Conservation (phyloP, 1,140 invertebrate genomes). For the Ladona fulva region DNA sequence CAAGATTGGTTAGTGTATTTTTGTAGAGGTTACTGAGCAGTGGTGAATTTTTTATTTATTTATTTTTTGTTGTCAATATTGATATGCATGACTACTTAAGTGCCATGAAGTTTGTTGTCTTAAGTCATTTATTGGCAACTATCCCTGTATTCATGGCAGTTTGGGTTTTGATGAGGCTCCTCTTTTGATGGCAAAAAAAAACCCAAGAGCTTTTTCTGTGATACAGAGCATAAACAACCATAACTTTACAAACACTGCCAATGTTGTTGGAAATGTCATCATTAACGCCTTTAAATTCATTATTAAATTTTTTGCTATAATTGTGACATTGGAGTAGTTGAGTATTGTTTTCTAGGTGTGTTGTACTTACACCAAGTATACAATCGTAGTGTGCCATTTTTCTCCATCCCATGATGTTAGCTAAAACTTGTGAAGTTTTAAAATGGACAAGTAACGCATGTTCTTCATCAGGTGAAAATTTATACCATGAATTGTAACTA, state of each 20-base stretch:
- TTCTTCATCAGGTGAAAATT: not conserved
- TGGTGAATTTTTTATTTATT: not conserved
- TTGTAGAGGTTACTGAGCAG: not conserved
- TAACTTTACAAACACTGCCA: constrained; percentile 5
- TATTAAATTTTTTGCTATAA: constrained; percentile 3
- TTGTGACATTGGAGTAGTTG: not conserved
- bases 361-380: not conserved
- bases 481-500: constrained; percentile 3
- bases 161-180: not conserved
- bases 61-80: constrained; percentile 7
- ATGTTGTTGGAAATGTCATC: constrained; percentile 5
- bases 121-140: constrained; percentile 1
- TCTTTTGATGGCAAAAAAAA: not conserved
- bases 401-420: not conserved
- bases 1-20: constrained; percentile 2
- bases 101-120: constrained; percentile 5
- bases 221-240: constrained; percentile 5
- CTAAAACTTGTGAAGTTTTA: not conserved
- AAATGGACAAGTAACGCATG: not conserved
- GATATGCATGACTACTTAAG: constrained; percentile 9
- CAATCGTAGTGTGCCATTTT: not conserved
- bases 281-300: not conserved
- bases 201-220: constrained; percentile 3
- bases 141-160: constrained; percentile 3
- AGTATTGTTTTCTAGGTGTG: not conserved